Conservation (phyloP, 2,797 vertebrate species). For the Parotocinclus haroldoi region DNA sequence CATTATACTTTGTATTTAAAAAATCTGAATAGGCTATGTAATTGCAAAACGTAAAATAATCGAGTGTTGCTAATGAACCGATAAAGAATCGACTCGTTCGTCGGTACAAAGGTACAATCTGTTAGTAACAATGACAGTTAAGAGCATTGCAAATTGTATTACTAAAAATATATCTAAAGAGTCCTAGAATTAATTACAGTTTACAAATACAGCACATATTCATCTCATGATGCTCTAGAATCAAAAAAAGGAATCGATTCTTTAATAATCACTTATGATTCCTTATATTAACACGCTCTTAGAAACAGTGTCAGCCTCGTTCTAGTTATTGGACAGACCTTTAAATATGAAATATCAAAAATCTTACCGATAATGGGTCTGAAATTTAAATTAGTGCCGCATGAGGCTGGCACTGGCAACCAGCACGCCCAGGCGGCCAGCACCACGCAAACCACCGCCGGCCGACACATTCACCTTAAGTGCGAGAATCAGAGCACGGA, state of each 20-base stretch:
- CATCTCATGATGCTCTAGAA: too few species aligned
- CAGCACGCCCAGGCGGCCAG: constrained; percentile 50
- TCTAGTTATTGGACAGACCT: background rate
- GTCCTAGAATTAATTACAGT: too few species aligned
- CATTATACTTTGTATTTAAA: too few species aligned
- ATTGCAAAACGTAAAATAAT: too few species aligned
- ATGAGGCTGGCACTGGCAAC: constrained; percentile 35
- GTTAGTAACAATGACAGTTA: too few species aligned
- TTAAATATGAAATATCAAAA: background rate
- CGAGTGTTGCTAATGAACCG: too few species aligned
- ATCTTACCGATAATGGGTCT: constrained; percentile 71
- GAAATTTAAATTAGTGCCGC: constrained; percentile 50
- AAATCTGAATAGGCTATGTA: too few species aligned
- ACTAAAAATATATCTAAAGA: too few species aligned
- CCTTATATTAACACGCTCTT: background rate
- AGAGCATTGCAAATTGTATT: too few species aligned
- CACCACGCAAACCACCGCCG: constrained; percentile 53
- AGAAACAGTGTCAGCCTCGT: background rate
- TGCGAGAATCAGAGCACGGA: constrained; percentile 5
- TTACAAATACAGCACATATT: too few species aligned
- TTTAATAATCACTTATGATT: background rate
- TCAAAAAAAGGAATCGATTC: background rate
- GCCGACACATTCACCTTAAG: constrained; percentile 56
- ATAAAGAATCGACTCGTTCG: too few species aligned
- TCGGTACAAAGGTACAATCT: too few species aligned